phyloP scores from a whole-genome alignment of 1,140 invertebrate species.

The Bombus vancouverensis region DNA sequence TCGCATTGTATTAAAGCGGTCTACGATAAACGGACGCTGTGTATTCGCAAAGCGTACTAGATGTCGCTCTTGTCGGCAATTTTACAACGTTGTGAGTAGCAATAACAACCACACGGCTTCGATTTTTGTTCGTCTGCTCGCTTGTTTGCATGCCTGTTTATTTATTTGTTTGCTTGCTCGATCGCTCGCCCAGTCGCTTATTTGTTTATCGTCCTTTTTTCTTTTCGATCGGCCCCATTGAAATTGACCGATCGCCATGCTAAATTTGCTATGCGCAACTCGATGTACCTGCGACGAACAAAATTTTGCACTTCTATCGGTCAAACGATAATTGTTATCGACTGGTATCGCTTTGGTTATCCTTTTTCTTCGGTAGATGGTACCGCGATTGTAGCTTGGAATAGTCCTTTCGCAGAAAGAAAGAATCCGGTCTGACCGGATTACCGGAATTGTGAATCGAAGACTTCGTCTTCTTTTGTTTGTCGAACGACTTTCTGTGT shows the following conservation, averaged over 20 bases:
- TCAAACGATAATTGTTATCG: neutral
- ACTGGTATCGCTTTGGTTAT: neutral
- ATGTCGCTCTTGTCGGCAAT: conserved; percentile 6
- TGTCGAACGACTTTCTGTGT: conserved; percentile 2
- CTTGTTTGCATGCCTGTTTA: neutral
- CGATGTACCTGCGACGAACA: neutral
- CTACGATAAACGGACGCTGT: conserved; percentile 37
- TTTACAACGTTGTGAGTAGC: conserved; percentile 16
- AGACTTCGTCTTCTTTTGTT: neutral
- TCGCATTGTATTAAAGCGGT: conserved; percentile 40
- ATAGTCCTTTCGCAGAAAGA: neutral
- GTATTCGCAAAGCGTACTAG: conserved; percentile 40
- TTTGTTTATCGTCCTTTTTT: neutral
- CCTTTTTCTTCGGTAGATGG: neutral
- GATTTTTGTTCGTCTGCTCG: conserved; percentile 20
- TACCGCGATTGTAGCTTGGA: neutral
- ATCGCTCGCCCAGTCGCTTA: neutral
- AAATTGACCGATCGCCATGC: conserved; percentile 10
- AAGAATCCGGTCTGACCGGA: conserved; percentile 13
- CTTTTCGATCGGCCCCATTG: neutral
- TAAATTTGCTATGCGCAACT: neutral
- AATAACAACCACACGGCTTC: conserved; percentile 9
- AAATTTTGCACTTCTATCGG: neutral
- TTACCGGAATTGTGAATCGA: conserved; percentile 13
- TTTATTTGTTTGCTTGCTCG: neutral